Conservation (phyloP, 2,888 invertebrate species). For the Adelphocoris suturalis region DNA sequence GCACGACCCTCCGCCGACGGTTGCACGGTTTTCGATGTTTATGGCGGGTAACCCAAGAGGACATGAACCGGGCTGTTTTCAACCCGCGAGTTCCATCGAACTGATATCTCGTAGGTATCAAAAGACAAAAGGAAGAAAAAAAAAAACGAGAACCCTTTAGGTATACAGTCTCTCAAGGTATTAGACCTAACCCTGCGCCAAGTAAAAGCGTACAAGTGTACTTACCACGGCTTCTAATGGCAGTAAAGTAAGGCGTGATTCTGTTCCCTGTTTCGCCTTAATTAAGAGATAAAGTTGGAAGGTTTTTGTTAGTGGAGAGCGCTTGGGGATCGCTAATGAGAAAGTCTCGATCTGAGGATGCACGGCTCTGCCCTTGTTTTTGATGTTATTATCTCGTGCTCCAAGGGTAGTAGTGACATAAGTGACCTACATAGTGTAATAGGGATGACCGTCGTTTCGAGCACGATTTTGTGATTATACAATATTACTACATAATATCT, state of each 20-base stretch:
- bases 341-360: slow-evolving; percentile 49
- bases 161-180: neutral
- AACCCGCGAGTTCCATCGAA: slow-evolving; percentile 38
- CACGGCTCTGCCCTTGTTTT: slow-evolving; percentile 59
- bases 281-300: slow-evolving; percentile 66
- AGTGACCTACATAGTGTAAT: slow-evolving; percentile 45
- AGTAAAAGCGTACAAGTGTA: slow-evolving; percentile 64
- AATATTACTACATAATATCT: neutral
- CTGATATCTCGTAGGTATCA: slow-evolving; percentile 35
- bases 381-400: slow-evolving; percentile 46
- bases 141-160: neutral
- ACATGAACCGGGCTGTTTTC: slow-evolving; percentile 13
- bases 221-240: slow-evolving; percentile 66
- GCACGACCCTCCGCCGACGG: slow-evolving; percentile 51
- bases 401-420: slow-evolving; percentile 51
- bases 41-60: slow-evolving; percentile 35
- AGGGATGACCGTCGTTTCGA: neutral
- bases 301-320: slow-evolving; percentile 36
- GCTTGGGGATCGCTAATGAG: slow-evolving; percentile 30
- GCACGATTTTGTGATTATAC: slow-evolving; percentile 8
- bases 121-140: neutral
- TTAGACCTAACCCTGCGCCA: slow-evolving; percentile 29
- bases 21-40: slow-evolving; percentile 55
- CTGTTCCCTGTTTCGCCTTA: slow-evolving; percentile 57
- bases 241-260: slow-evolving; percentile 70